Percentiles rank a stretch among this genome's conserved stretches.
Conservation (phyloP, 2,888 invertebrate genomes). For the Cybosia mesomella region DNA sequence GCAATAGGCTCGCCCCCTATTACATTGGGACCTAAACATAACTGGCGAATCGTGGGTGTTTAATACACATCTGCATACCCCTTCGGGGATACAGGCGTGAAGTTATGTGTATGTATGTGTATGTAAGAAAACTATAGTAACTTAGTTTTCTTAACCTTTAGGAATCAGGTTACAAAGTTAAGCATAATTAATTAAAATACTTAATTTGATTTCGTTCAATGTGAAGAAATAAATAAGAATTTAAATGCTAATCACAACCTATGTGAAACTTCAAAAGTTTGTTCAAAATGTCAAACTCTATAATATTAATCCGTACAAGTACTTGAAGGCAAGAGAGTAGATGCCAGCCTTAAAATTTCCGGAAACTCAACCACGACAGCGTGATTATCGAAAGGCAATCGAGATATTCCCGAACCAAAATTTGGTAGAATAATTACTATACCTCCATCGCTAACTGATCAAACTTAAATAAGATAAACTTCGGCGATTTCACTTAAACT, state of each 20-base stretch:
- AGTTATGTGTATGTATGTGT: no score
- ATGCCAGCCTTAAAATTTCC: not conserved
- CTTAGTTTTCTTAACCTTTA: no score
- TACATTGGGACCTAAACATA: no score
- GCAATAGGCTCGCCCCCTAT: no score
- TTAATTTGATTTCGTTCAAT: not conserved
- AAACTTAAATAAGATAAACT: conserved; percentile 39
- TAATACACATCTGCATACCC: no score
- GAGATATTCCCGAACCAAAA: conserved; percentile 7
- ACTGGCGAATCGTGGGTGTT: no score
- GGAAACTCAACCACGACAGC: not conserved
- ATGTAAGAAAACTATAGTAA: no score
- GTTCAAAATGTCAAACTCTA: not conserved
- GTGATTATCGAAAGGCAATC: conserved; percentile 3
- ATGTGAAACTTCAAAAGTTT: not conserved
- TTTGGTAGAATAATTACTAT: conserved; percentile 13
- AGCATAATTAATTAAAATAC: not conserved
- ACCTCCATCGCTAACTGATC: conserved; percentile 19
- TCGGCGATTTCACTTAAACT: conserved; percentile 31
- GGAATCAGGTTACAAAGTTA: no score
- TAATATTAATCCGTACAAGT: not conserved
- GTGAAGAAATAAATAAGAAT: not conserved
- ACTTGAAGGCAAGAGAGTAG: not conserved
- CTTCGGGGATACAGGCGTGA: no score
- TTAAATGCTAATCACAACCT: not conserved